Evolutionary conservation across 2,888 invertebrate genomes (phyloP).

Genomic region (Salpingus planirostris): DNA sequence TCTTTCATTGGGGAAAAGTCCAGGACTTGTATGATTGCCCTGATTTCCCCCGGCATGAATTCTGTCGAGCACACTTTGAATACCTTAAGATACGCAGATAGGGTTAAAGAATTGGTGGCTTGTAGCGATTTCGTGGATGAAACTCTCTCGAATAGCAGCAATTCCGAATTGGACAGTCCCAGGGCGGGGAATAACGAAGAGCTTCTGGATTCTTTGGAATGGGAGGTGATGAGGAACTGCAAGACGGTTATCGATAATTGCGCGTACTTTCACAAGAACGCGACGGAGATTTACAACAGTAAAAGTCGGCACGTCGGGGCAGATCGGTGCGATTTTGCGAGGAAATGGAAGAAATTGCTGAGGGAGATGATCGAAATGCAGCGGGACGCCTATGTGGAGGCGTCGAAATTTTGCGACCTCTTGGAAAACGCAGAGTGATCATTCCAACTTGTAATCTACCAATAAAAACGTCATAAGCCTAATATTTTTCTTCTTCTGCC

Average conservation of each 20-base stretch:
- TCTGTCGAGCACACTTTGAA: slow-evolving; percentile 97
- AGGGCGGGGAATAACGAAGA: slow-evolving; percentile 20
- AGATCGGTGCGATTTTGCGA: slow-evolving; percentile 58
- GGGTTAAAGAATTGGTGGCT: slow-evolving; percentile 85
- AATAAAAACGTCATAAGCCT: too few species aligned
- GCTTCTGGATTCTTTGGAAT: slow-evolving; percentile 24
- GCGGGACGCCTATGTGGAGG: slow-evolving; percentile 31
- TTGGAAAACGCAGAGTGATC: slow-evolving; percentile 23
- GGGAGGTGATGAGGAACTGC: slow-evolving; percentile 75
- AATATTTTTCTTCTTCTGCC: too few species aligned
- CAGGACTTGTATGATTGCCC: slow-evolving; percentile 99
- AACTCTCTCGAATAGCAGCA: slow-evolving; percentile 7
- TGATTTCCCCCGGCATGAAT: slow-evolving; percentile 94
- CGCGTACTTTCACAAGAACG: slow-evolving; percentile 64
- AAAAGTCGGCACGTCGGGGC: slow-evolving; percentile 85
- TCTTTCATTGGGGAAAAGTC: slow-evolving; percentile 98
- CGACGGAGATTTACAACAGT: slow-evolving; percentile 63
- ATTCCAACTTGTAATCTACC: too few species aligned
- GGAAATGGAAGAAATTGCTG: slow-evolving; percentile 33
- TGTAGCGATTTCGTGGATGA: slow-evolving; percentile 24
- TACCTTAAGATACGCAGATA: slow-evolving; percentile 94
- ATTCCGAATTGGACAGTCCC: slow-evolving; percentile 12
- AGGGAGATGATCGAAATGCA: slow-evolving; percentile 35
- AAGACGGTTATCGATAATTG: slow-evolving; percentile 67
- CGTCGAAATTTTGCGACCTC: slow-evolving; percentile 30